phyloP scores from a whole-genome alignment of 2,113 vertebrate species.

The Nyctereutes procyonoides region DNA sequence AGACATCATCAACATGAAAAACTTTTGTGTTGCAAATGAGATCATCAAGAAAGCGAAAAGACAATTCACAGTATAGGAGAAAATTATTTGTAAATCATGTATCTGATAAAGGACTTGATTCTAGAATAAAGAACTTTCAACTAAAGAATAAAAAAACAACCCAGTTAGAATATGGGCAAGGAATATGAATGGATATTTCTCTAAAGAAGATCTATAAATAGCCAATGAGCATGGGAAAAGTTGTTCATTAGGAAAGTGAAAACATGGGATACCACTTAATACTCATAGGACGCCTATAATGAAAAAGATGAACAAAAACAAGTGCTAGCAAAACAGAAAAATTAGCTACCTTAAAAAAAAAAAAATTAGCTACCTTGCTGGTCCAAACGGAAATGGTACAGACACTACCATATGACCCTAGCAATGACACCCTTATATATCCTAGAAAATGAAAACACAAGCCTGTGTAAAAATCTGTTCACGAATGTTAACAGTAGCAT shows the following conservation, averaged over 20 bases:
- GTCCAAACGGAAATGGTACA: neutral
- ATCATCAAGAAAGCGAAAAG: neutral
- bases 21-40: neutral
- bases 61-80: neutral
- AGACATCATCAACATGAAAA: neutral
- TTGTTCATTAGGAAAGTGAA: neutral
- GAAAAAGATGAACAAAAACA: neutral
- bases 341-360: neutral
- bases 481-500: neutral
- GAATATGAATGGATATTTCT: neutral
- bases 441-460: neutral
- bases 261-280: neutral
- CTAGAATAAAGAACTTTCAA: neutral
- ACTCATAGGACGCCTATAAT: neutral
- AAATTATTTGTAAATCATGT: neutral
- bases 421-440: neutral
- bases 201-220: neutral
- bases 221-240: neutral
- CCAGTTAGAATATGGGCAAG: neutral
- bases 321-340: neutral
- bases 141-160: neutral
- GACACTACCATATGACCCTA: neutral
- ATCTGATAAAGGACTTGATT: neutral
- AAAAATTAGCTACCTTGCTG: neutral
- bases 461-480: neutral